phyloP scores from a whole-genome alignment of 2,797 vertebrate species.

The Takifugu rubripes region DNA sequence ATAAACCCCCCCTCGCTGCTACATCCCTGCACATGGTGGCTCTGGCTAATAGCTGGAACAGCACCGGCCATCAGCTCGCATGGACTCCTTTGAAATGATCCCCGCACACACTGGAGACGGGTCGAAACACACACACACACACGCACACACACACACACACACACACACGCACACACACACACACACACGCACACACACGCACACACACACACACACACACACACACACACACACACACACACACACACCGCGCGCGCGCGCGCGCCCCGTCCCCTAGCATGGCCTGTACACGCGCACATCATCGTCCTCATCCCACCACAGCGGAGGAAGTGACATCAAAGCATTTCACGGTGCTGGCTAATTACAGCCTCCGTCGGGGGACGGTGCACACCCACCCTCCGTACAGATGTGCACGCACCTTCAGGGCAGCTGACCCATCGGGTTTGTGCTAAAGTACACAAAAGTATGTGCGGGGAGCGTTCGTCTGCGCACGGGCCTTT shows the following conservation, averaged over 20 bases:
- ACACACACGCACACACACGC: too few relatives aligned
- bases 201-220: too few relatives aligned
- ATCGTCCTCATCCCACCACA: conserved; percentile 46
- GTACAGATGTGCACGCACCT: conserved; percentile 30
- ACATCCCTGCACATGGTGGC: conserved; percentile 84
- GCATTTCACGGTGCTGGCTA: conserved; percentile 79
- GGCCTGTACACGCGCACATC: conserved; percentile 19
- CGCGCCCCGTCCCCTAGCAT: not conserved
- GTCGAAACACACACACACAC: conserved; percentile 11
- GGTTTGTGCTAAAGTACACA: conserved; percentile 47
- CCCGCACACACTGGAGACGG: conserved; percentile 74
- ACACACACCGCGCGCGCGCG: too few relatives aligned
- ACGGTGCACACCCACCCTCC: conserved; percentile 5
- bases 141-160: not conserved
- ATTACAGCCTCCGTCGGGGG: conserved; percentile 59
- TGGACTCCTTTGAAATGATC: conserved; percentile 87
- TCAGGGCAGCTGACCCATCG: conserved; percentile 41
- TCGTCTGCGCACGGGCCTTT: conserved; percentile 59
- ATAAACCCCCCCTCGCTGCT: conserved; percentile 86
- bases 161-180: too few relatives aligned
- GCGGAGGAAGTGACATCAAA: conserved; percentile 82
- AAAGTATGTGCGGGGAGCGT: conserved; percentile 35
- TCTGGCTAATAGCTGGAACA: conserved; percentile 84
- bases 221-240: too few relatives aligned
- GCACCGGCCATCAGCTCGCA: conserved; percentile 79